Percentiles rank a stretch among this genome's conserved stretches.
These are phyloP conservation scores for Anthrax anthrax DNA, from an alignment of 2,888 invertebrate species.

Conservation along the genomic window DNA sequence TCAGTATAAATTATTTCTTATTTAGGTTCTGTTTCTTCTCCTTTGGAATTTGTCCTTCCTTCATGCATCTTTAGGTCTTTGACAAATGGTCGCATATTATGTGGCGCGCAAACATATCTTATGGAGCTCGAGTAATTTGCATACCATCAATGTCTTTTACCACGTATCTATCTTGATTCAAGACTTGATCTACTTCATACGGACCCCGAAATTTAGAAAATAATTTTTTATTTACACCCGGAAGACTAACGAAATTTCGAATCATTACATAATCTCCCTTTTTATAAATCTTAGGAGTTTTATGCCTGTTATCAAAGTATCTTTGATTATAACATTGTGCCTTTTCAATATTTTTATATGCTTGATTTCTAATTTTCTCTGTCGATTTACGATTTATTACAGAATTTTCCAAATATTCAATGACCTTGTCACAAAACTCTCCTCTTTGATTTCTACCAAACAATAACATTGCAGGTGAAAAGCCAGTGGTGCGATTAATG, in stretches of 20 bases:
- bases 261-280: conserved; percentile 10
- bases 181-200: conserved; percentile 2
- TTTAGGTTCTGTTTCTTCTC: too few species aligned
- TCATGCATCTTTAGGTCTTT: too few species aligned
- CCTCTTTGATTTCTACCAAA: conserved; percentile 18
- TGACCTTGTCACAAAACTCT: conserved; percentile 11
- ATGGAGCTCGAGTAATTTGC: not conserved
- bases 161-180: conserved; percentile 6
- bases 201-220: conserved; percentile 7
- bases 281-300: conserved; percentile 3
- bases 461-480: conserved; percentile 16
- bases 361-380: too few species aligned
- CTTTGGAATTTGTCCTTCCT: too few species aligned
- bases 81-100: too few species aligned
- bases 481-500: conserved; percentile 14
- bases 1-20: too few species aligned
- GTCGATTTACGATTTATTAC: too few species aligned
- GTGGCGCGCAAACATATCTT: too few species aligned
- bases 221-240: conserved; percentile 9
- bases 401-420: conserved; percentile 7
- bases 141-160: conserved; percentile 4
- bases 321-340: too few species aligned
- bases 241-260: conserved; percentile 5
- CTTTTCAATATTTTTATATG: too few species aligned
- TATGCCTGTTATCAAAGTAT: not conserved